Base-by-base conservation (phyloP, 2,113 vertebrate species). In the Syngnathus floridae region DNA sequence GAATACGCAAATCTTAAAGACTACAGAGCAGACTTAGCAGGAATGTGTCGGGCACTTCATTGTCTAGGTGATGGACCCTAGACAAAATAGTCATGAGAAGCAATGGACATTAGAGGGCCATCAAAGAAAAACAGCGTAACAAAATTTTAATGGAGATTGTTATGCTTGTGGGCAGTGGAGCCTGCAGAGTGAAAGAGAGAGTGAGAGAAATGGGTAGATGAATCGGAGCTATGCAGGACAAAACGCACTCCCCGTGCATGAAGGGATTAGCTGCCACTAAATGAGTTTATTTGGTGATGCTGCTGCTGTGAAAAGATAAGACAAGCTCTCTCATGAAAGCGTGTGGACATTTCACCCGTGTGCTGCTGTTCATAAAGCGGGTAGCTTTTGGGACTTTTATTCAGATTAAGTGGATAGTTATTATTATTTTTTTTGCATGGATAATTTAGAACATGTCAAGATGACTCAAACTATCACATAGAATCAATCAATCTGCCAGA, bases 131-230 rank as follows among this genome's bases (percentile, higher is more conserved):
- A 75, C 79, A 84, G 66, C 80, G 76, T 85, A 87, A 86, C 76
- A 82, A 88, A 87, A 89, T 61, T 84, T 87, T 89, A 91, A 89
- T 89, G 72, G 78, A 82, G 86, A 87, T 90, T 80, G 89, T 90
- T 79, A 89, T 87, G 80, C 77, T 91, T 80, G 79, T 79, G 82
- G 83, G 88, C 88, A 80, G 77, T 59, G 31, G 40, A 38, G 63
- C 19, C 70, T 65, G 51, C 38, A 54, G 65, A 56, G 69, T 75
- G 62, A 81, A 40, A 43, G 59, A 61, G 59, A 59, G 35, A n/a
- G 26, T 31, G 26, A 31, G 26, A 31, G n/a, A 31, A 14, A 55
- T 31, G 61, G 62, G 59, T 26, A 77, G 66, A 80, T 76, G 70
- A 75, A 73, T 75, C 62, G 71, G 65, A 56, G 67, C 56, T 73